Conservation (phyloP, 1,140 invertebrate genomes). For the Ericerus pela region DNA sequence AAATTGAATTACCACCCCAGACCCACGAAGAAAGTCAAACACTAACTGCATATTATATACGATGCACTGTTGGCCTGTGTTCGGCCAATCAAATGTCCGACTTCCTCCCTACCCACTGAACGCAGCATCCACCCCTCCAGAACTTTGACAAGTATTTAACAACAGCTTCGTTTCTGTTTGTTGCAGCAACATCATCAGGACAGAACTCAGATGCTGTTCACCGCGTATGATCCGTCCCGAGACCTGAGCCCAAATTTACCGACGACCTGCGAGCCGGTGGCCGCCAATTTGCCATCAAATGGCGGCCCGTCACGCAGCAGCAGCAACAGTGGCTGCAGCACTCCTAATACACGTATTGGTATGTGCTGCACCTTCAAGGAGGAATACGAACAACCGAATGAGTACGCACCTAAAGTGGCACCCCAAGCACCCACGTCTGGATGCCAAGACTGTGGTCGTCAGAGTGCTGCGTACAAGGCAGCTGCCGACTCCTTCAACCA, state of each 20-base stretch:
- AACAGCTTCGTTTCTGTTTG: constrained; percentile 31
- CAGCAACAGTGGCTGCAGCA: constrained; percentile 23
- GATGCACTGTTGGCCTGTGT: no score
- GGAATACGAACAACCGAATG: constrained; percentile 33
- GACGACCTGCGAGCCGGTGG: constrained; percentile 35
- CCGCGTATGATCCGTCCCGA: constrained; percentile 49
- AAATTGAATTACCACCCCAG: no score
- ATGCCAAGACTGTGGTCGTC: constrained; percentile 6
- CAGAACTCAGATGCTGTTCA: constrained; percentile 33
- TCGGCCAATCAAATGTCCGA: no score
- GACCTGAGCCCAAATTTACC: constrained; percentile 55
- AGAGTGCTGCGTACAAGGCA: background rate
- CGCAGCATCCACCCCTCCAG: no score
- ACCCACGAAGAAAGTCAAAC: no score
- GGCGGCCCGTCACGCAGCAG: constrained; percentile 29
- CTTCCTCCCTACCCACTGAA: no score
- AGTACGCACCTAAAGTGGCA: background rate
- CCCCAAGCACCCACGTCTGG: background rate
- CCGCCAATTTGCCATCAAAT: constrained; percentile 27
- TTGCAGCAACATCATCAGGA: constrained; percentile 33
- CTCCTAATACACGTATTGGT: constrained; percentile 20
- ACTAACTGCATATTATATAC: no score
- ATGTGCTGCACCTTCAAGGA: constrained; percentile 34
- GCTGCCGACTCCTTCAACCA: background rate
- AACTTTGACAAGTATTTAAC: no score